These are phyloP conservation scores for Saxicola maurus DNA, from an alignment of 2,797 vertebrate species.

Conservation along the genomic window DNA sequence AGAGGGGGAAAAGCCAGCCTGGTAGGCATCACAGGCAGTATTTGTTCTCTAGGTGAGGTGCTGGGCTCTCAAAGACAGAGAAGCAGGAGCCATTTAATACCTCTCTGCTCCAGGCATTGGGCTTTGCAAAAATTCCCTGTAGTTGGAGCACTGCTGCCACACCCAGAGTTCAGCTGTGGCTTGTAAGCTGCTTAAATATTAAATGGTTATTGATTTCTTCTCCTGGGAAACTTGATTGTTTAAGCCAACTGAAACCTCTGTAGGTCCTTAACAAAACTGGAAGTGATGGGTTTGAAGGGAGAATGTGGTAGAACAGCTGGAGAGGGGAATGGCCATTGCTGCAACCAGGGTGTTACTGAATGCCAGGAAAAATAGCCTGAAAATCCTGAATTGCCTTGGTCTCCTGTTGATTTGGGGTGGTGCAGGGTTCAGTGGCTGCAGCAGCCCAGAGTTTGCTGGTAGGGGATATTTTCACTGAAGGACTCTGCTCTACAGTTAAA, in stretches of 20 bases:
- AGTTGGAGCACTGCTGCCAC: not conserved
- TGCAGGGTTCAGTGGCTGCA: not conserved
- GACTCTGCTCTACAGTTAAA: not conserved
- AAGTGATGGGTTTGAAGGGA: not conserved
- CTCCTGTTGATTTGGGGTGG: not conserved
- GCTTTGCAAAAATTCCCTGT: not conserved
- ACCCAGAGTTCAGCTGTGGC: not conserved
- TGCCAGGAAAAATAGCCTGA: not conserved
- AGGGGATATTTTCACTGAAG: not conserved
- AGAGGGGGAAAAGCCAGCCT: not conserved
- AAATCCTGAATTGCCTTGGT: not conserved
- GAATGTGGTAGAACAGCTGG: not conserved
- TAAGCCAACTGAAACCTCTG: not conserved
- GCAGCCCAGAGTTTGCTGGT: not conserved
- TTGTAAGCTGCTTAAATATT: conserved; percentile 47
- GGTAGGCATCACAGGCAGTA: not conserved
- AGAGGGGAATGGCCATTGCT: not conserved
- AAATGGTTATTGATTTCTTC: conserved; percentile 45
- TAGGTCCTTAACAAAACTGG: not conserved
- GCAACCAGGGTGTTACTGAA: not conserved
- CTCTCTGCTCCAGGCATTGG: not conserved
- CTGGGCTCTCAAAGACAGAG: not conserved
- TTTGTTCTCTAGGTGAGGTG: not conserved
- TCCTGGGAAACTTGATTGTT: not conserved
- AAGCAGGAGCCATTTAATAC: not conserved